Percentiles rank a stretch among this genome's conserved stretches.
phyloP scores from a whole-genome alignment of 92 coral and sea anemone genomes.

The Galaxea fascicularis region DNA sequence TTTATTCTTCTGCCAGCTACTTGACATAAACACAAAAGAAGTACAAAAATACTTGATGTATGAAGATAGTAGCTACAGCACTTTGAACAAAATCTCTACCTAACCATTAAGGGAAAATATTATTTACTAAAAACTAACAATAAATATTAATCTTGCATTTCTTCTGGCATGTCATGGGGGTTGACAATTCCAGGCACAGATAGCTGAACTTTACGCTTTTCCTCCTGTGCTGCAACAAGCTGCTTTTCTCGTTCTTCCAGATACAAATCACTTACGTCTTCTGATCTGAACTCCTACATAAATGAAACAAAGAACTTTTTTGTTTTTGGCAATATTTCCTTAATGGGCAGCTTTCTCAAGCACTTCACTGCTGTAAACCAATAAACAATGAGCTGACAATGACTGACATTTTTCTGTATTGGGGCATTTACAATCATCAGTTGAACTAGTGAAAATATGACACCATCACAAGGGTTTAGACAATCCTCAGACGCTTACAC shows the following conservation, averaged over 20 bases:
- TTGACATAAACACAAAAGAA: constrained; percentile 9
- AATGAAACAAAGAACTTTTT: neutral
- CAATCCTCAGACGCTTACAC: neutral
- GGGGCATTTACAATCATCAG: too few species aligned
- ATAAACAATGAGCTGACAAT: too few species aligned
- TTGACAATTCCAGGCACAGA: constrained; percentile 97
- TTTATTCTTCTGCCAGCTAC: constrained; percentile 12
- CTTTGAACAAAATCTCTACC: constrained; percentile 53
- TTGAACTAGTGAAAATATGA: too few species aligned
- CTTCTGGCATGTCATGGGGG: constrained; percentile 99
- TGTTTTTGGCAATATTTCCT: too few species aligned
- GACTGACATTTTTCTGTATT: too few species aligned
- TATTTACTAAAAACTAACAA: constrained; percentile 30
- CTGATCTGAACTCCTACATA: constrained; percentile 89
- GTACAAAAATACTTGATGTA: constrained; percentile 38
- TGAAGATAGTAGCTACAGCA: constrained; percentile 13
- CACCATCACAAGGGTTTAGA: too few species aligned
- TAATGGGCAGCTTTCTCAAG: neutral
- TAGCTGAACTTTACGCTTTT: constrained; percentile 88
- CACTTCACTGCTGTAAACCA: neutral
- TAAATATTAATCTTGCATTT: constrained; percentile 94
- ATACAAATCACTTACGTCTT: constrained; percentile 89
- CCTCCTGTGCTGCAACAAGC: constrained; percentile 90
- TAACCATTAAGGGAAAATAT: constrained; percentile 31
- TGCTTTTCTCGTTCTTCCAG: constrained; percentile 93